Base-by-base conservation (phyloP, 2,113 vertebrate species). In the Scomber scombrus region DNA sequence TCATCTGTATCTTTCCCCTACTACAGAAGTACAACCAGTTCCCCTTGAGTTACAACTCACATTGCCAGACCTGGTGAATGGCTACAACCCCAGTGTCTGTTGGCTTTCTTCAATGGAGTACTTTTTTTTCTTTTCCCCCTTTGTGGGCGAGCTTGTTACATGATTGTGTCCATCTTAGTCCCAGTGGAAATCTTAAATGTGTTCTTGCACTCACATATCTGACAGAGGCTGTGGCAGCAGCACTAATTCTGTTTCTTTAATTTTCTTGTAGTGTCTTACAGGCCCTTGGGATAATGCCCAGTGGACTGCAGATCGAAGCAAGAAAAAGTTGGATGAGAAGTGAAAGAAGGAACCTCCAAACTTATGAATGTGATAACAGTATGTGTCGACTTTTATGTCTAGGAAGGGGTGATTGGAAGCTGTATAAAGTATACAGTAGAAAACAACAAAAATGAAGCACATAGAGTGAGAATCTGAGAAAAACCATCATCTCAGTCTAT, bases 21-120 rank as follows among this genome's bases (percentile, higher is more conserved):
- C 71, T 82, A 67, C 77, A 75, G 83, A 86, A 90, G 75, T 88
- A 86, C 85, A 86, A 77, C 74, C 82, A 80, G 82, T 55, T 85
- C 75, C 71, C 65, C 14, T 55, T 52, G 54, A 82, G 61, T 88
- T 84, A 82, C 65, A 76, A 79, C 54, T 71, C 29, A 49, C 84
- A 40, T 71, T 64, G 64, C 75, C 78, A 76, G 50, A 73, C 61
- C 51, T 3, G 7, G 55, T 19, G 77, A 80, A 71, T 31, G 45
- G 70, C 78, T 56, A 12, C 47, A 85, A 72, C 54, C 60, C 55
- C 78, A 21, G 70, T 78, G 74, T 60, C 80, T 78, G 55, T 2
- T 52, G 65, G 52, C 62, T 82, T 78, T 72, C 71, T 72, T 21
- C 57, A 50, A 19, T 12, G 10, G 57, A n/a, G 54, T 18, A 0